These are phyloP conservation scores for Darevskia mixta DNA, from an alignment of 2,797 vertebrate genomes.

Conservation along the genomic window DNA sequence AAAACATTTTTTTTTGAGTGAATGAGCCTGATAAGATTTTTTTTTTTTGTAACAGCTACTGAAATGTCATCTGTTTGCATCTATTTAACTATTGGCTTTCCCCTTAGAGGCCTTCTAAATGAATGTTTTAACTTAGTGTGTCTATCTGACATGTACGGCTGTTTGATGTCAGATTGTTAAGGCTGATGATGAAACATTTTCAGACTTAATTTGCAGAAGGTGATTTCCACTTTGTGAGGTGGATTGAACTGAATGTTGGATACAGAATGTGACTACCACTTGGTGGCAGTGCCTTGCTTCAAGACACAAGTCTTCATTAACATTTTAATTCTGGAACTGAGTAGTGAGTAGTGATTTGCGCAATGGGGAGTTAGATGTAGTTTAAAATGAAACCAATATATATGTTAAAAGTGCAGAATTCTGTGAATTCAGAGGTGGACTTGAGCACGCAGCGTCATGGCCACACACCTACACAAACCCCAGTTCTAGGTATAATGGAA, in stretches of 20 bases:
- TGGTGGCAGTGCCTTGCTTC: slow-evolving; percentile 82
- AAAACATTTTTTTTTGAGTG: background rate
- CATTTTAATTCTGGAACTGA: background rate
- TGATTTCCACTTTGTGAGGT: background rate
- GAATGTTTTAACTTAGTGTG: background rate
- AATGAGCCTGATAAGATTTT: background rate
- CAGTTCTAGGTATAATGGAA: background rate
- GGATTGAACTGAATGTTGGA: slow-evolving; percentile 15
- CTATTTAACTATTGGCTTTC: background rate
- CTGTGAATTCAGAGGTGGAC: slow-evolving; percentile 32
- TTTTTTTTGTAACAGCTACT: background rate
- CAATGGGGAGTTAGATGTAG: slow-evolving; percentile 11
- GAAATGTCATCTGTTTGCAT: background rate
- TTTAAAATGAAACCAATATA: slow-evolving; percentile 32
- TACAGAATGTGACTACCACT: slow-evolving; percentile 72
- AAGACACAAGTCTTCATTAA: slow-evolving; percentile 55
- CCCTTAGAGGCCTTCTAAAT: background rate
- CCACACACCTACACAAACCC: background rate
- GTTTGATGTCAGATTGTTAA: background rate
- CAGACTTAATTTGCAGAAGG: background rate
- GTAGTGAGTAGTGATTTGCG: background rate
- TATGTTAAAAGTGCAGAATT: slow-evolving; percentile 42
- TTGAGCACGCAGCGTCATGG: slow-evolving; percentile 4
- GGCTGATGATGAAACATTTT: background rate
- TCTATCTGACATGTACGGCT: background rate